Conservation (phyloP, 92 coral and sea anemone genomes). For the Actinernus sp. region DNA sequence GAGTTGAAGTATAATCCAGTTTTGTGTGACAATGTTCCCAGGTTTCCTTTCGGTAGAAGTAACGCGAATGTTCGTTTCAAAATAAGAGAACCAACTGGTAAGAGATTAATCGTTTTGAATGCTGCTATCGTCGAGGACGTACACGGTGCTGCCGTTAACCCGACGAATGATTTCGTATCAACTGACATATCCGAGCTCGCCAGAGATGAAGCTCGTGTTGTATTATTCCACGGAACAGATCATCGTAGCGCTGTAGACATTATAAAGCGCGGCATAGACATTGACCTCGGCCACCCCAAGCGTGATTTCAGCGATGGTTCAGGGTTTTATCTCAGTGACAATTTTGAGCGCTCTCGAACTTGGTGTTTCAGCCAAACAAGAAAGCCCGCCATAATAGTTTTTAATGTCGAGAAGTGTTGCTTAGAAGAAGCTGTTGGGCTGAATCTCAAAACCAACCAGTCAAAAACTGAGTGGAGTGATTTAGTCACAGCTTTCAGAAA, state of each 20-base stretch:
- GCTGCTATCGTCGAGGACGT: too few relatives aligned
- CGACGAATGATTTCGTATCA: too few relatives aligned
- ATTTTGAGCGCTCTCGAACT: neutral
- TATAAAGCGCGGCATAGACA: slow-evolving; percentile 9
- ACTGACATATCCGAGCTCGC: too few relatives aligned
- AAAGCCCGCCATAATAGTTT: neutral
- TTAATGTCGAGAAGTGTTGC: neutral
- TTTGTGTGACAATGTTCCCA: too few relatives aligned
- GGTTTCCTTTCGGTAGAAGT: too few relatives aligned
- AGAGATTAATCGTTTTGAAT: too few relatives aligned
- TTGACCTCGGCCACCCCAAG: neutral
- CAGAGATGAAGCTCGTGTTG: too few relatives aligned
- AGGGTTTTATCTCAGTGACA: slow-evolving; percentile 10
- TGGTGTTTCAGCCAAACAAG: slow-evolving; percentile 1
- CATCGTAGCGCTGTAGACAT: slow-evolving; percentile 4
- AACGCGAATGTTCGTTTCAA: too few relatives aligned
- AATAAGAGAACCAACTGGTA: too few relatives aligned
- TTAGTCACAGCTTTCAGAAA: neutral
- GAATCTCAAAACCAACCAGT: neutral
- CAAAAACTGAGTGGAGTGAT: neutral
- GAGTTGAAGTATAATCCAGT: too few relatives aligned
- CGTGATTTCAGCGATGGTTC: slow-evolving; percentile 16
- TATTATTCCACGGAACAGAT: slow-evolving; percentile 17
- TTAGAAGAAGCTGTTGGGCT: neutral
- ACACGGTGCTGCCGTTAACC: too few relatives aligned